A percentile compares a stretch with the other conserved stretches of the same genome.
Evolutionary conservation across 2,113 vertebrate genomes (phyloP).

Genomic region (Dasyurus viverrinus): DNA sequence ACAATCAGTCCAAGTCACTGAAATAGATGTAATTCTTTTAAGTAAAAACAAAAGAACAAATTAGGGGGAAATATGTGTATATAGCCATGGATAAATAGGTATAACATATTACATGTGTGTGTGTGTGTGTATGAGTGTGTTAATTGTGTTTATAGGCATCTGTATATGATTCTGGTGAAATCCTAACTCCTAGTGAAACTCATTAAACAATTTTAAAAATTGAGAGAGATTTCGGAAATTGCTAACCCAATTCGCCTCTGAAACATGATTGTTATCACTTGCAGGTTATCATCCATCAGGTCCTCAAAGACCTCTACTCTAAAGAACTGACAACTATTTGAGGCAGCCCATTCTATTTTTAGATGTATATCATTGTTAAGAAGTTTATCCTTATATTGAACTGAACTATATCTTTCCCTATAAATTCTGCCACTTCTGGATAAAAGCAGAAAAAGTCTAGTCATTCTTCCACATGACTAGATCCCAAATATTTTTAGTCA

Average conservation of each 20-base stretch:
- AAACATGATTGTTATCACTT: background rate
- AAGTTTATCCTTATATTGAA: no score
- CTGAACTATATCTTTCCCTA: no score
- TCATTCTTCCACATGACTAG: background rate
- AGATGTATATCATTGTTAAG: background rate
- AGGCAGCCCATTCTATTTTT: background rate
- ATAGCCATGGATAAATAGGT: background rate
- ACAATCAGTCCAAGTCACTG: background rate
- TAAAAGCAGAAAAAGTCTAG: background rate
- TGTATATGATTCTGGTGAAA: background rate
- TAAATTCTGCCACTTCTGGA: background rate
- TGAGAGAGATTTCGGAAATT: background rate
- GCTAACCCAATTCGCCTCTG: background rate
- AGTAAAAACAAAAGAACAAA: background rate
- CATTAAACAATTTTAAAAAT: background rate
- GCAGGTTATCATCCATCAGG: background rate
- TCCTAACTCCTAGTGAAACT: background rate
- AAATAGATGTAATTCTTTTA: background rate
- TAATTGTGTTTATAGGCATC: background rate
- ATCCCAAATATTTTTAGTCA: background rate
- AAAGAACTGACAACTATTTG: background rate
- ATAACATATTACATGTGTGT: background rate
- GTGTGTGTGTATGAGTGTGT: background rate
- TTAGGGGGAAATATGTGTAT: background rate
- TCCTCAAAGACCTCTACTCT: background rate